Conservation (phyloP, 2,797 vertebrate species). For the Sorex maritimensis region DNA sequence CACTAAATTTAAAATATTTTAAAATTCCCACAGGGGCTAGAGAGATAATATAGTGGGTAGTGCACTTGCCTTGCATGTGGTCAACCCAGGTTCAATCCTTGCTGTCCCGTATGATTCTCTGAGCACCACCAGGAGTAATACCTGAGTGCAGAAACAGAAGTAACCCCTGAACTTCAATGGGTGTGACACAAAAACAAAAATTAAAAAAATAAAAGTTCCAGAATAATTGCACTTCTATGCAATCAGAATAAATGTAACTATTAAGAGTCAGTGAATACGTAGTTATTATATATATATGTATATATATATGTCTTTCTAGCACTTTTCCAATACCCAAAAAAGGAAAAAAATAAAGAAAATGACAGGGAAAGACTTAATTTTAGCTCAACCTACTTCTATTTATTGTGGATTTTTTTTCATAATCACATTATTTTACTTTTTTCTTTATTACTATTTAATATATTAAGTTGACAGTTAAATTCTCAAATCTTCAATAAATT, state of each 20-base stretch:
- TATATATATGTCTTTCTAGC: constrained; percentile 41
- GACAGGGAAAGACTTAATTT: constrained; percentile 68
- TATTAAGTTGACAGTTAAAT: constrained; percentile 75
- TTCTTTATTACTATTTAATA: constrained; percentile 75
- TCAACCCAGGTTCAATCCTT: no score
- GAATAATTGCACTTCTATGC: constrained; percentile 40
- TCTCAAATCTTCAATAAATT: constrained; percentile 83
- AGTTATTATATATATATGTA: constrained; percentile 29
- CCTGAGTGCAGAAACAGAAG: no score
- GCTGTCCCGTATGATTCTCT: no score
- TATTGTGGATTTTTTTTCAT: constrained; percentile 60
- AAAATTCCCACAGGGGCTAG: no score
- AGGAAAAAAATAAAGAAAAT: constrained; percentile 56
- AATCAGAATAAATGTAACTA: constrained; percentile 67
- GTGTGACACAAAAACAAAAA: background rate
- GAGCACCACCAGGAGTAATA: no score
- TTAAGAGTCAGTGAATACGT: constrained; percentile 53
- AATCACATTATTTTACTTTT: constrained; percentile 78
- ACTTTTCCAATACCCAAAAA: constrained; percentile 28
- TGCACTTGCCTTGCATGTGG: no score
- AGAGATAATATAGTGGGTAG: no score
- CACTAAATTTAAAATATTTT: no score
- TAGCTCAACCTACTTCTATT: constrained; percentile 58
- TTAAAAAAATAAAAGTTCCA: constrained; percentile 61
- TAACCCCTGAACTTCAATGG: no score